A percentile compares a stretch with the other conserved stretches of the same genome.
phyloP scores from a whole-genome alignment of 2,888 invertebrate genomes.

The Eupithecia abbreviata region DNA sequence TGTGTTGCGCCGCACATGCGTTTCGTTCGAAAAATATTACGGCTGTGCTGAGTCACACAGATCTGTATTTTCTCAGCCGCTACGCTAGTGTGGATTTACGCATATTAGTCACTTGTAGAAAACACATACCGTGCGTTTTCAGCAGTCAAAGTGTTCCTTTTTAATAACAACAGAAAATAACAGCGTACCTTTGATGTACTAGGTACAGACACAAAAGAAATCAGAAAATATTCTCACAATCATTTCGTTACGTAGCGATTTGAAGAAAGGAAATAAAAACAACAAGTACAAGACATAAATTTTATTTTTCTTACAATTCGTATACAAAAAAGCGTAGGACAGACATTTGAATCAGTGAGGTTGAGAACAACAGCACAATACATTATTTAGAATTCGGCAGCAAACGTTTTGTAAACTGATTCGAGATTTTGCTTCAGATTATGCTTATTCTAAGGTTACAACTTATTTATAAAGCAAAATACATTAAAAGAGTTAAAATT shows the following conservation, averaged over 20 bases:
- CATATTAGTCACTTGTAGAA: too few relatives aligned
- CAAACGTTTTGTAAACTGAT: neutral
- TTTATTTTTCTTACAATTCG: constrained; percentile 23
- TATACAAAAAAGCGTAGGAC: constrained; percentile 15
- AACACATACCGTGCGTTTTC: too few relatives aligned
- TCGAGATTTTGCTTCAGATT: neutral
- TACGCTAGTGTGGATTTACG: too few relatives aligned
- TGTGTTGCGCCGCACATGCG: too few relatives aligned
- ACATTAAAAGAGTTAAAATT: neutral
- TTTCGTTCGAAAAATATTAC: too few relatives aligned
- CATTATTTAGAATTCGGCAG: neutral
- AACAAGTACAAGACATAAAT: constrained; percentile 3
- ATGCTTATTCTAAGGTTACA: neutral
- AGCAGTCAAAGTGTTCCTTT: too few relatives aligned
- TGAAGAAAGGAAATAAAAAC: constrained; percentile 18
- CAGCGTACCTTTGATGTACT: neutral
- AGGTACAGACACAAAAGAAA: neutral
- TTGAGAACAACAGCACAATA: neutral
- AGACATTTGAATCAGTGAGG: neutral
- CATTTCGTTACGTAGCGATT: neutral
- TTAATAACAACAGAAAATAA: neutral
- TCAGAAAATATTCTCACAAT: neutral
- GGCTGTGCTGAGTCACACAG: too few relatives aligned
- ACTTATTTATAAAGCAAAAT: neutral
- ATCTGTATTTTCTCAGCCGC: too few relatives aligned